Evolutionary conservation across 2,888 invertebrate genomes (phyloP), one percentile per base, ranked within the genome.

Genomic region (Chironomus riparius): DNA sequence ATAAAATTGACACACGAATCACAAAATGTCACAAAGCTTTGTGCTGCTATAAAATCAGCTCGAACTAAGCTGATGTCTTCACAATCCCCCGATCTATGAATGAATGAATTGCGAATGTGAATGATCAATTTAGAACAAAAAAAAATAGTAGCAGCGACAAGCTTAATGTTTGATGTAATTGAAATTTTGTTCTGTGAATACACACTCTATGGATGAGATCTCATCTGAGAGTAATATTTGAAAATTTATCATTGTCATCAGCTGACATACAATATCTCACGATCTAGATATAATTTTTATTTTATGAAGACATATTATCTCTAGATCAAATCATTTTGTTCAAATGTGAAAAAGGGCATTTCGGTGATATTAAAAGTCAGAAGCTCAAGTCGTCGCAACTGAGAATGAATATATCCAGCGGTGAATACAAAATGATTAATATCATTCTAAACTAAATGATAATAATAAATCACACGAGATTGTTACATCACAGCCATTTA

Each of bases 71-170:
- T 65, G 22, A 21, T 65, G 65, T 65, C 65, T 24, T 24, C 65
- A 21, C 65, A 65, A 65, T 18, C 65, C n/a, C 22, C 28, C 62
- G 47, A 73, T 18, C 7, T 71, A 50, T 62, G 72, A 13, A 62
- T 61, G 62, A 73, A 28, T 73, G 72, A 73, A 47, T 73, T 28
- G 62, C 72, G 28, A 62, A 73, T 62, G 47, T 62, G 62, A 72
- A n/a, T 61, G 61, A 73, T 73, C 72, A 73, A 73, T 73, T 73
- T 73, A 73, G 72, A 73, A 73, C 70, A 70, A 65, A 65, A 65
- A 65, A 24, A 21, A 65, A 22, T 22, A 24, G 13, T 12, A 65
- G 21, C 56, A 65, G 65, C 71, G 61, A 56, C 28, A 22, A 50
- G 61, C 61, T 18, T 68, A 68, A 7, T 65, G 65, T 21, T 15